Evolutionary conservation across 1,140 invertebrate genomes (phyloP), one percentile per base, ranked within the genome.

Genomic region (Anagrus nilaparvatae): DNA sequence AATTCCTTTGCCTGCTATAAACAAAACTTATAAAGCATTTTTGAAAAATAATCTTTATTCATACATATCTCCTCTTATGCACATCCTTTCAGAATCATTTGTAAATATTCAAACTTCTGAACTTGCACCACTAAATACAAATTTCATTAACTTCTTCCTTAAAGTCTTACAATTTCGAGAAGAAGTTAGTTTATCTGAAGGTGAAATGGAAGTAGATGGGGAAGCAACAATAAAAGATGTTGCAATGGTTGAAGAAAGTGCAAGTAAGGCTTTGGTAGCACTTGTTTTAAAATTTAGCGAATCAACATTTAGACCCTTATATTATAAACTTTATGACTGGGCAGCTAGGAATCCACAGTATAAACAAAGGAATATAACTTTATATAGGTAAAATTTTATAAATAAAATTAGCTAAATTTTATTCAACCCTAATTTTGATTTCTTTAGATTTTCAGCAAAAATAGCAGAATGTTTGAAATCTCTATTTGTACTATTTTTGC

Each of bases 401-500:
- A n/a, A n/a, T n/a, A n/a, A n/a, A n/a, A n/a, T n/a, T n/a, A n/a
- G n/a, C n/a, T n/a, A n/a, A n/a, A n/a, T n/a, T n/a, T n/a, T n/a
- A n/a, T n/a, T n/a, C n/a, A n/a, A n/a, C n/a, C n/a, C n/a, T n/a
- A 25, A 33, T 28, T 34, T 18, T 28, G 12, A 25, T 3, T 71
- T n/a, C n/a, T n/a, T 62, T 61, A 78, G 81, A 55, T 57, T 92
- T 20, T 83, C 82, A 30, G 75, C 72, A 37, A 78, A 75, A 17
- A 78, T 94, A 40, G 86, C 88, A 0, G 79, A 87, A 33, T 78
- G 77, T 36, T 62, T 97, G 7, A 88, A 91, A 61, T 84, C 84
- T 18, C 66, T 97, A 0, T 97, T 96, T 60, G 79, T 88, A 2
- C 63, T 91, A 18, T 94, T n/a, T n/a, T 96, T 61, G 88, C 89